Base-by-base conservation (phyloP, 1,140 invertebrate genomes). In the Galleria mellonella region DNA sequence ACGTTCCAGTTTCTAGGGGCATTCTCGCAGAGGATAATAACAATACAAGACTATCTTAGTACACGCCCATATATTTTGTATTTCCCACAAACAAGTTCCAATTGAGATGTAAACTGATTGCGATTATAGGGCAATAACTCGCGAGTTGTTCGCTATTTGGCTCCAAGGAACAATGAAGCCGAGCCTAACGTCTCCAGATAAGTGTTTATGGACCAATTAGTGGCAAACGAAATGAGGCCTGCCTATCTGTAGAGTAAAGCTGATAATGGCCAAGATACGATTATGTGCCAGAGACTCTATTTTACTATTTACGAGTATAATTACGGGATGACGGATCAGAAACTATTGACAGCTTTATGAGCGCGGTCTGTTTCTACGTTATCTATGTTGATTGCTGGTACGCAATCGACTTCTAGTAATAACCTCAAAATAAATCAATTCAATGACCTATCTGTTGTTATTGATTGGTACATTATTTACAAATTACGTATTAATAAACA, bases 121-220 rank as follows among this genome's bases (percentile, higher is more conserved):
- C 55, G 55, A 60, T 70, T 65, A 65, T 66, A 63, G 57, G 51
- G 43, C 51, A 58, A 72, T 69, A 69, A 72, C 55, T 61, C 49
- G 55, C n/a, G 58, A 66, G 59, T 66, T 59, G 67, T 60, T 57
- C 51, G 59, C 70, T 57, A 71, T 72, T 72, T 70, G 58, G 59
- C 67, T 54, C 57, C 39, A 41, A 51, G 54, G 43, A 43, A 57
- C 59, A 61, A 62, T 62, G 54, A 49, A 52, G 53, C 43, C 48
- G 51, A 57, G 55, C 51, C 58, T 51, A 55, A 64, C 60, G 62
- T 71, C 43, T 62, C 30, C 63, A 74, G 74, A 79, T 79, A 76
- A 77, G 73, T 77, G 75, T 79, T 83, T 83, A 83, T 79, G 43
- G 62, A 44, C 54, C 70, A 77, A 79, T 79, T 79, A 83, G 73